Percentiles rank a stretch among this genome's conserved stretches.
These are phyloP conservation scores for Luehdorfia chinensis DNA, from an alignment of 1,140 invertebrate genomes.

Conservation along the genomic window DNA sequence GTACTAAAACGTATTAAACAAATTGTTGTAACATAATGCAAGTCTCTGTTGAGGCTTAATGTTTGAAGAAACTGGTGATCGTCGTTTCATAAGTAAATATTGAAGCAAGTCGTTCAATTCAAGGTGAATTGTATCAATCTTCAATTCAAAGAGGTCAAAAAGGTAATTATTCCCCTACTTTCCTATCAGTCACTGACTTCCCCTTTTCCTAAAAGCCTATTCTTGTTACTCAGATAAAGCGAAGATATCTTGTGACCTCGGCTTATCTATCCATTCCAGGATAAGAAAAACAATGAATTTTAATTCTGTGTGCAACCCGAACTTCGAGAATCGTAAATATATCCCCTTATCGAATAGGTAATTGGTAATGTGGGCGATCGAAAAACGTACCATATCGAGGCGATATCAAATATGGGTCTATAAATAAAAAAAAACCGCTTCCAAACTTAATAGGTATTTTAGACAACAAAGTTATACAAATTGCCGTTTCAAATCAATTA, in stretches of 20 bases:
- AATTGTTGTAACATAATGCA: no score
- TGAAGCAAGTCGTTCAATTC: constrained; percentile 36
- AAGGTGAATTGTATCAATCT: constrained; percentile 27
- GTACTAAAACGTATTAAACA: no score
- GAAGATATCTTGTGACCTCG: constrained; percentile 68
- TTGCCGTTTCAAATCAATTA: constrained; percentile 21
- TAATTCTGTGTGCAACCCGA: constrained; percentile 51
- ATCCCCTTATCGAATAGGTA: constrained; percentile 66
- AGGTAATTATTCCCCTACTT: constrained; percentile 56
- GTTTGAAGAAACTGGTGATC: no score
- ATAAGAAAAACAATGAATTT: constrained; percentile 76
- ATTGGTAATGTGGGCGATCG: constrained; percentile 66
- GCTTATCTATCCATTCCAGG: constrained; percentile 62
- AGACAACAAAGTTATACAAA: constrained; percentile 42
- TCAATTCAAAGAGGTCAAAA: constrained; percentile 58
- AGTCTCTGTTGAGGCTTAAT: no score
- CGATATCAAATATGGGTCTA: constrained; percentile 38
- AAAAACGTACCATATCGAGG: constrained; percentile 31
- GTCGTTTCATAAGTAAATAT: no score
- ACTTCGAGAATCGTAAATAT: constrained; percentile 60
- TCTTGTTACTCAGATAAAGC: constrained; percentile 67
- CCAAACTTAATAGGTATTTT: constrained; percentile 34
- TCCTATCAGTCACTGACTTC: constrained; percentile 46
- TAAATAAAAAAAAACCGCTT: constrained; percentile 61
- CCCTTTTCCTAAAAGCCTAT: constrained; percentile 70